Base-by-base conservation (phyloP, 2,797 vertebrate genomes). In the Microctenopoma stevenorrisi region DNA sequence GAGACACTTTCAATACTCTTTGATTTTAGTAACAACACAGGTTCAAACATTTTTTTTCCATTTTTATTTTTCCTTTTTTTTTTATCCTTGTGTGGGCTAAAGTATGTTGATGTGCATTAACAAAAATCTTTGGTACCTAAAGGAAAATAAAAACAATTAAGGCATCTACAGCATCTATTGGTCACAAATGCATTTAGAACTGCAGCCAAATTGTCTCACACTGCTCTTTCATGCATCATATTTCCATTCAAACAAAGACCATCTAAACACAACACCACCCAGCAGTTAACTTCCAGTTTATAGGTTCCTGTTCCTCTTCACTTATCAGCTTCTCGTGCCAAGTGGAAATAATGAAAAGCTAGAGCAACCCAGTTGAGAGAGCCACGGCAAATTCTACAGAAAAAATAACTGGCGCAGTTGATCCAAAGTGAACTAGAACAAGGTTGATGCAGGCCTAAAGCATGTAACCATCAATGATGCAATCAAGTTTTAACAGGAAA, bases 111-210 rank as follows among this genome's bases (percentile, higher is more conserved):
- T 89, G 87, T 91, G 85, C 83, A 83, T 87, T 72, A 75, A 83
- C 90, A 91, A 82, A 82, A 77, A 55, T 94, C 92, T 94, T 94
- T 94, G 93, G 93, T 94, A 90, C 84, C 90, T 90, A 93, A 87
- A 56, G 74, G 51, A 86, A 87, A 86, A 67, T 55, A 74, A 86
- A 22, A 76, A 82, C 46, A 79, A 74, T 87, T 92, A 94, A 94
- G 93, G 93, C 93, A 93, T 87, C 94, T 94, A 94, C 81, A 91
- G 90, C 88, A 91, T 91, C 87, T 92, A 84, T 60, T 84, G 72
- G 60, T 91, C 74, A 83, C 81, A 85, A 90, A 90, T 89, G 85
- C 81, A 82, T 88, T 81, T 79, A 84, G 81, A 76, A 79, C 78
- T 86, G 81, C 84, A 91, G 85, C 87, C 79, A 76, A 72, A 79